Evolutionary conservation across 2,797 vertebrate species (phyloP).

Genomic region (Lepus townsendii): DNA sequence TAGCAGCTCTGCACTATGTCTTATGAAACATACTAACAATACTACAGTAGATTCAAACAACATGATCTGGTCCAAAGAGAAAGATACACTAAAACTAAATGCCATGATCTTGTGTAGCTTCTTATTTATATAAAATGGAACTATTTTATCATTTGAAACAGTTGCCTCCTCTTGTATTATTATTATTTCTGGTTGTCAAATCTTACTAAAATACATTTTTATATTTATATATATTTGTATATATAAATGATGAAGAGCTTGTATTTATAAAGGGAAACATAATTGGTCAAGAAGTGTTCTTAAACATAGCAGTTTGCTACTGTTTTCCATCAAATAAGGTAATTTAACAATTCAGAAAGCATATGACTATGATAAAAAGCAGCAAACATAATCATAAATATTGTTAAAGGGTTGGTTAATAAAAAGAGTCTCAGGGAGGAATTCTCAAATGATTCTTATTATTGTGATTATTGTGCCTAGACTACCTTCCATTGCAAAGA

Average conservation of each 20-base stretch:
- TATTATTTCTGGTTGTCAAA: slow-evolving; percentile 51
- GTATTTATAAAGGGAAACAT: slow-evolving; percentile 53
- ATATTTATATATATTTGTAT: neutral
- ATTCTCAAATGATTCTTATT: slow-evolving; percentile 20
- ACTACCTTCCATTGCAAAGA: neutral
- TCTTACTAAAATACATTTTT: slow-evolving; percentile 21
- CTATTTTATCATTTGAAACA: slow-evolving; percentile 67
- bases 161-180: slow-evolving; percentile 69
- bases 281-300: slow-evolving; percentile 25
- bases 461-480: neutral
- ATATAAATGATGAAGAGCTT: slow-evolving; percentile 13
- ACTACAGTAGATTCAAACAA: slow-evolving; percentile 87
- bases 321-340: slow-evolving; percentile 12
- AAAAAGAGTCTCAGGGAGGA: neutral
- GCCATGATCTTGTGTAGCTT: slow-evolving; percentile 53
- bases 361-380: neutral
- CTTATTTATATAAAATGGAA: slow-evolving; percentile 35
- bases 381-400: neutral
- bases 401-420: neutral
- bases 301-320: slow-evolving; percentile 30
- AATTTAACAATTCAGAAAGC: slow-evolving; percentile 58
- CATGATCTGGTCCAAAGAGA: slow-evolving; percentile 77
- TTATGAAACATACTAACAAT: slow-evolving; percentile 90
- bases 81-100: slow-evolving; percentile 56
- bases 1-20: slow-evolving; percentile 87